Evolutionary conservation across 2,113 vertebrate genomes (phyloP).

Genomic region (Phylloscopus trochilus): DNA sequence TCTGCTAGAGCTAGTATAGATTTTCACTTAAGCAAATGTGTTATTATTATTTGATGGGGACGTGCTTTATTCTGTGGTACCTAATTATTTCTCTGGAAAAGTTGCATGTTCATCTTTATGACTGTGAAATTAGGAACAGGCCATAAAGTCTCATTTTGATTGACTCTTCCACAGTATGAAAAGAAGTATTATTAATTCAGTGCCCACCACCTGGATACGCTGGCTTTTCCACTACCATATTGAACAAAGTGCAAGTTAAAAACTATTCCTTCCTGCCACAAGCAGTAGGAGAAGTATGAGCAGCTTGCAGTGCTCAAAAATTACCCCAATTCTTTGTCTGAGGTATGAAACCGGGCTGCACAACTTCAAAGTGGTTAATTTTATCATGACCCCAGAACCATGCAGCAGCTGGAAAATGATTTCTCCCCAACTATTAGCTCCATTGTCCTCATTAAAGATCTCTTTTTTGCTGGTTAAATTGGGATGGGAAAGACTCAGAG

Average conservation of each 20-base stretch:
- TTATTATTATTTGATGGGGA: neutral
- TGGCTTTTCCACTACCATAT: neutral
- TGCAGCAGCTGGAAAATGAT: neutral
- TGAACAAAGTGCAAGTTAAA: neutral
- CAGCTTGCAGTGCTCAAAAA: neutral
- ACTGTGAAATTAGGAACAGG: constrained; percentile 21
- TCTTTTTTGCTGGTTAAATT: neutral
- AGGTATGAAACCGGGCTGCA: neutral
- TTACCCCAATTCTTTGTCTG: neutral
- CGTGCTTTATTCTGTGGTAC: neutral
- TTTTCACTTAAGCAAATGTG: constrained; percentile 11
- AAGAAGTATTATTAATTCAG: neutral
- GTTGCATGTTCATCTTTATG: neutral
- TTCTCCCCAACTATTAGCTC: neutral
- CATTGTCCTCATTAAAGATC: neutral
- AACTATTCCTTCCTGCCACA: neutral
- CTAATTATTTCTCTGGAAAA: constrained; percentile 15
- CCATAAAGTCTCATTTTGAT: neutral
- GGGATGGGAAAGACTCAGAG: neutral
- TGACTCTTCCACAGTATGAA: neutral
- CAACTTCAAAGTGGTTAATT: constrained; percentile 3
- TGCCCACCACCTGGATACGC: neutral
- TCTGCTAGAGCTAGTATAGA: neutral
- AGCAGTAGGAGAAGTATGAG: neutral
- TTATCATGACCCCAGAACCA: neutral